Base-by-base conservation (phyloP, 2,797 vertebrate species). In the Helicolenus hilgendorfi region DNA sequence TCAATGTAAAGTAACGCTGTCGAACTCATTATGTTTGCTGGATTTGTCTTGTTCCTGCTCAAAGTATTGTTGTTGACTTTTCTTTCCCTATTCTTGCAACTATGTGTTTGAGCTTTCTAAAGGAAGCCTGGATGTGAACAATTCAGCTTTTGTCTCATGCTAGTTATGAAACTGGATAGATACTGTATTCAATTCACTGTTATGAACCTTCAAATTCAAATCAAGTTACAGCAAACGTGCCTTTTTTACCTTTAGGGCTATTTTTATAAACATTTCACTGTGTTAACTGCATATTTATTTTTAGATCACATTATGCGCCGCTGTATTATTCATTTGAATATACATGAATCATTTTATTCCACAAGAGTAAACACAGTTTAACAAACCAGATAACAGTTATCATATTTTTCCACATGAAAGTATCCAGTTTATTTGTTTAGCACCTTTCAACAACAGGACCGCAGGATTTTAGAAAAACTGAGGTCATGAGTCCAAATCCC, bases 21-120 rank as follows among this genome's bases (percentile, higher is more conserved):
- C 53, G 36, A 86, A 85, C 31, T 90, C 85, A 70, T 85, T 85
- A 75, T 72, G 63, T 49, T 36, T 22, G 63, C 74, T 65, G 29
- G 31, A 80, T 89, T 79, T 64, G 27, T 35, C 33, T 72, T 68
- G 67, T 85, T 73, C 55, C 53, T 56, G 15, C 24, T 73, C 49
- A 78, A 67, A 84, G 69, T 14, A 14, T 67, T 80, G 53, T 63
- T 69, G 62, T 29, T 15, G 14, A 36, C 10, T 72, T 65, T 35
- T 49, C 22, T 72, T 59, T n/a, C 6, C 5, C 1, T 20, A 31
- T 35, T 3, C 38, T 55, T 55, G 27, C 58, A 24, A 9, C 22
- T 55, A 7, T 64, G 3, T 29, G 45, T n/a, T 53, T 53, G 22
- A 58, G 53, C 80, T 85, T 80, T 55, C 38, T 58, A 14, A 72